Base-by-base conservation (phyloP, 2,797 vertebrate species). In the Chrysocyon brachyurus region DNA sequence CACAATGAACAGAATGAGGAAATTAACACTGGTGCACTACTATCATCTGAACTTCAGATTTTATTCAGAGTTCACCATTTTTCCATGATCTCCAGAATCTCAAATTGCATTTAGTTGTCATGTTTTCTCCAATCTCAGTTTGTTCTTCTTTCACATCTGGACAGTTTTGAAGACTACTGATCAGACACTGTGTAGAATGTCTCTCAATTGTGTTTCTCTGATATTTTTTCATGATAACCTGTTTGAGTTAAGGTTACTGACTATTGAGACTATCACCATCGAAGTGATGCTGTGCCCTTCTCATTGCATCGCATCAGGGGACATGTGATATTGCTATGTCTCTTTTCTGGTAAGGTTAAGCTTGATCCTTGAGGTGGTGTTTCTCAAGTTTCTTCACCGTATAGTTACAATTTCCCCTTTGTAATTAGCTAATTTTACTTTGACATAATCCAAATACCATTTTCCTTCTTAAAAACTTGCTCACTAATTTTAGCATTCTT, bases 261-360 rank as follows among this genome's bases (percentile, higher is more conserved):
- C 28, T 56, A 1, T 15, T 31, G 61, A 33, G 14, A 40, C 22
- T 33, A 31, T 75, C 46, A 12, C 17, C 28, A 52, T 19, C 8
- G 31, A 70, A 36, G 19, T 7, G 63, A 61, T 31, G 22, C 22
- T 28, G 17, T 56, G 7, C 36, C 56, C 33, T 85, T 49, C 52
- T 66, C 1, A 7, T 56, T 1, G 21, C 1, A 2, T 31, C 2
- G 0, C 4, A 3, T 79, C 1, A 24, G 63, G 46, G 7, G 5
- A 1, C 3, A 0, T 2, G 1, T 19, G 49, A 40, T 4, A 10
- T 17, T 17, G 1, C 8, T 15, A 28, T 1, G 17, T 52, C 64
- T n/a, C 3, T 0, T 88, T 79, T 22, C 57, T 16, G 1, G n/a
- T 66, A 49, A 52, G 16, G 1, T 61, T 87, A 31, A 82, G 40